Conservation (phyloP, 2,113 vertebrate species). For the Erpornis zantholeuca region DNA sequence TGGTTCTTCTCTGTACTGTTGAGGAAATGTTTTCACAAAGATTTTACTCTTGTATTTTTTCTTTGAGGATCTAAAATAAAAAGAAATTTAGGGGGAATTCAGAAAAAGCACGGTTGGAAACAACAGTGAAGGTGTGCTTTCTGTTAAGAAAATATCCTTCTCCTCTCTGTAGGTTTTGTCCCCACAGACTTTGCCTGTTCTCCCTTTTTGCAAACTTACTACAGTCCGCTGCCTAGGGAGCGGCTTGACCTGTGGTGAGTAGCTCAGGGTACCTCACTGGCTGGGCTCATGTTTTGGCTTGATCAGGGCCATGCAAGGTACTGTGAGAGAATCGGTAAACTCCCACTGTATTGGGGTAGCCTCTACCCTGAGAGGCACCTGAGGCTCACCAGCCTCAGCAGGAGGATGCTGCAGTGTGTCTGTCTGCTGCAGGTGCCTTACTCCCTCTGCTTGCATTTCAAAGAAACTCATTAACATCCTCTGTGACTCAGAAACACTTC, state of each 20-base stretch:
- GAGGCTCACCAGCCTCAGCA: neutral
- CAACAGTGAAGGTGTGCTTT: neutral
- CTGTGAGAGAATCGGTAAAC: neutral
- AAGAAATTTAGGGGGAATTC: neutral
- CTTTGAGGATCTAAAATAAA: neutral
- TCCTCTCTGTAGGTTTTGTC: neutral
- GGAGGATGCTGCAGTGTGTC: neutral
- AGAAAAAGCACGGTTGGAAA: neutral
- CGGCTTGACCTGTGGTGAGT: neutral
- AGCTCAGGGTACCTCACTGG: neutral
- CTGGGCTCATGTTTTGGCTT: neutral
- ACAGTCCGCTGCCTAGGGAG: neutral
- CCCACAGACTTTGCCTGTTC: neutral
- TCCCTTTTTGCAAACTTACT: neutral
- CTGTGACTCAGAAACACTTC: neutral
- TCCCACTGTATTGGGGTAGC: neutral
- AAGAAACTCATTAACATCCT: neutral
- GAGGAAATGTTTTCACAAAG: neutral
- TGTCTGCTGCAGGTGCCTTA: neutral
- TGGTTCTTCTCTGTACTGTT: neutral
- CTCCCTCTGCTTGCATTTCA: neutral
- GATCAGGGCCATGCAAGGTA: fast-evolving
- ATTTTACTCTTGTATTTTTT: neutral
- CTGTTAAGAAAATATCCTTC: neutral
- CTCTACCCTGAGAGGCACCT: neutral